phyloP scores from a whole-genome alignment of 2,797 vertebrate genomes.

The Rhynchonycteris naso region DNA sequence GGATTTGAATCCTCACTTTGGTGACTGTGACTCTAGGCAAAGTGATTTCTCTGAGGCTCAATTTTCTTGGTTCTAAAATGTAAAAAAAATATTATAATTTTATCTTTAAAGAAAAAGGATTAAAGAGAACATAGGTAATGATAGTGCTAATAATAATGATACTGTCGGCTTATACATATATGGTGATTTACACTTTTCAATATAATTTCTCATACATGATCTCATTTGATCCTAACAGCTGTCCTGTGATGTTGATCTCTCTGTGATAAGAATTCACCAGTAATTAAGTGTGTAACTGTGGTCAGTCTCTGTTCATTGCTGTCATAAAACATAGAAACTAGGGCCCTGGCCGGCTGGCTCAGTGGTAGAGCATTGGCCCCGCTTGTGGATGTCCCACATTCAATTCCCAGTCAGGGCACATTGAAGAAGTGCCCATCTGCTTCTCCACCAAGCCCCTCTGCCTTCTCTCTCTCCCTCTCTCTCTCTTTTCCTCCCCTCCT shows the following conservation, averaged over 20 bases:
- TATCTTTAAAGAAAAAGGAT: slow-evolving; percentile 1
- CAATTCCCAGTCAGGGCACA: no score
- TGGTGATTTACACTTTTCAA: neutral
- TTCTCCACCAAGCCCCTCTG: no score
- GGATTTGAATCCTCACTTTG: neutral
- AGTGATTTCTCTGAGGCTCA: neutral
- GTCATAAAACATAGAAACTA: neutral
- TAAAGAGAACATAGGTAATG: neutral
- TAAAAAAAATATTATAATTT: neutral
- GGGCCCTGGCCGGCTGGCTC: neutral
- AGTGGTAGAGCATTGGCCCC: no score
- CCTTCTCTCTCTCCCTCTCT: no score
- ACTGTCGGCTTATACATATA: neutral
- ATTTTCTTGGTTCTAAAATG: slow-evolving; percentile 40
- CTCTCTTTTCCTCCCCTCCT: no score
- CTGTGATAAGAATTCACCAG: neutral
- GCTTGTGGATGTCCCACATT: no score
- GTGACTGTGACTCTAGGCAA: neutral
- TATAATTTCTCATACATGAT: neutral
- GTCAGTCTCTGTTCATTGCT: neutral
- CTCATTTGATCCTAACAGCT: neutral
- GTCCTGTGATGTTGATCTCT: neutral
- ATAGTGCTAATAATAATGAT: neutral
- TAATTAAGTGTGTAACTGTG: neutral
- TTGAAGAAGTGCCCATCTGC: no score